Conservation (phyloP, 2,888 invertebrate genomes). For the Rhagophthalmus giganteus region DNA sequence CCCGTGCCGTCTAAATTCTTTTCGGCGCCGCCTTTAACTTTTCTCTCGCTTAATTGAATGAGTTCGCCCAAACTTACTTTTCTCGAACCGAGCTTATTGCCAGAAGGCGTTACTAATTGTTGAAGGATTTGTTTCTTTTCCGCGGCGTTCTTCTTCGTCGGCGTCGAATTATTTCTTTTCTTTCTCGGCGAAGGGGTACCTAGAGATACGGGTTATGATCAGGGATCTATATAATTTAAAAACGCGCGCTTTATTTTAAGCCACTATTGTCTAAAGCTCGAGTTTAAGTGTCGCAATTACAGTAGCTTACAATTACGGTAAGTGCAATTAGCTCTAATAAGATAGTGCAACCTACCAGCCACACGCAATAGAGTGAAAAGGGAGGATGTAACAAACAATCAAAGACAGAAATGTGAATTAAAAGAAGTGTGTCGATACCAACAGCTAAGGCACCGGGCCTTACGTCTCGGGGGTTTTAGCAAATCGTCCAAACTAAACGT, state of each 20-base stretch:
- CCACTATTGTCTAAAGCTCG: conserved; percentile 16
- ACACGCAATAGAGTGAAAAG: conserved; percentile 54
- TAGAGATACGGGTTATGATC: conserved; percentile 47
- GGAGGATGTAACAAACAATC: conserved; percentile 22
- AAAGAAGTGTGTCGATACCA: conserved; percentile 30
- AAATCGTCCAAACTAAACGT: conserved; percentile 89
- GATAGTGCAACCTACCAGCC: conserved; percentile 54
- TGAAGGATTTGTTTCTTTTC: conserved; percentile 80
- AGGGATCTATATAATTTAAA: neutral
- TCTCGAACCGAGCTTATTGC: conserved; percentile 63
- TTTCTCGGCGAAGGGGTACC: conserved; percentile 78
- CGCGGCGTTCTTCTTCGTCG: conserved; percentile 71
- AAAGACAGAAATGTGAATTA: conserved; percentile 27
- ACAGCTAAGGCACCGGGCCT: conserved; percentile 56
- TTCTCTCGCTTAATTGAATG: conserved; percentile 72
- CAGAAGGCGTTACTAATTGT: conserved; percentile 72
- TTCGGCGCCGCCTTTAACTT: conserved; percentile 38
- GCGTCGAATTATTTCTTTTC: conserved; percentile 78
- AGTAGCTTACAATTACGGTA: conserved; percentile 16
- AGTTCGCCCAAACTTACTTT: conserved; percentile 73
- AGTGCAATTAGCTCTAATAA: conserved; percentile 30
- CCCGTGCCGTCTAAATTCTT: conserved; percentile 40
- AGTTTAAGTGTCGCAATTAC: conserved; percentile 11
- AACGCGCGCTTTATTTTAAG: neutral
- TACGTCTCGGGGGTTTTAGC: conserved; percentile 82